phyloP scores from a whole-genome alignment of 2,888 invertebrate genomes.

The Pimpla rufipes region DNA sequence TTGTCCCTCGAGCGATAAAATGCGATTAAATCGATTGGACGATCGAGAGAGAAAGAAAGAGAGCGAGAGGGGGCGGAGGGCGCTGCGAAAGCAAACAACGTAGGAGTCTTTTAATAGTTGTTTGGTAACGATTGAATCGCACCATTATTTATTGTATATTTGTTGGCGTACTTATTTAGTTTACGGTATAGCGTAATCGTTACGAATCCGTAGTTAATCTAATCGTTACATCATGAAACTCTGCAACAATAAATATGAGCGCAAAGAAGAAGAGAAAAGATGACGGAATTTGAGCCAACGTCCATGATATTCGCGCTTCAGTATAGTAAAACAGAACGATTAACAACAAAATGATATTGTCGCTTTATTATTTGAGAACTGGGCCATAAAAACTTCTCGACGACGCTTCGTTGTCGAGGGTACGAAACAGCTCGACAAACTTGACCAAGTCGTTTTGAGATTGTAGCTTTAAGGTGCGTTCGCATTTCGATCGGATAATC shows the following conservation, averaged over 20 bases:
- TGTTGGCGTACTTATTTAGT: conserved; percentile 66
- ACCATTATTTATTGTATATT: conserved; percentile 67
- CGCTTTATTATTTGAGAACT: conserved; percentile 53
- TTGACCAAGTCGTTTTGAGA: no score
- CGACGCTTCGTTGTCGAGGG: no score
- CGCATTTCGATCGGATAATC: no score
- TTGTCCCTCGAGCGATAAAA: conserved; percentile 28
- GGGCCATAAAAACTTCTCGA: conserved; percentile 25
- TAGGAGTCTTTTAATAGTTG: conserved; percentile 50
- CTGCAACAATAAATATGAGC: conserved; percentile 38
- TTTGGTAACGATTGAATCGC: conserved; percentile 64
- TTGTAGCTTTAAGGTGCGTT: no score
- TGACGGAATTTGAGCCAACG: conserved; percentile 46
- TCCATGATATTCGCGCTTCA: conserved; percentile 60
- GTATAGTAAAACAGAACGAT: conserved; percentile 40
- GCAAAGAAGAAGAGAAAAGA: conserved; percentile 21
- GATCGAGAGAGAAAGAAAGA: neutral
- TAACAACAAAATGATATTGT: conserved; percentile 10
- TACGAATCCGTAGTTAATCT: conserved; percentile 61
- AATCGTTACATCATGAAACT: conserved; percentile 52
- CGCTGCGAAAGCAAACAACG: conserved; percentile 44
- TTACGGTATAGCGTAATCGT: conserved; percentile 60
- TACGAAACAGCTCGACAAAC: no score
- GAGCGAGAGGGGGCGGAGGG: conserved; percentile 22
- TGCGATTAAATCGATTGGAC: conserved; percentile 23